phyloP scores from a whole-genome alignment of 2,113 vertebrate species.

The Neopipo cinnamomea region DNA sequence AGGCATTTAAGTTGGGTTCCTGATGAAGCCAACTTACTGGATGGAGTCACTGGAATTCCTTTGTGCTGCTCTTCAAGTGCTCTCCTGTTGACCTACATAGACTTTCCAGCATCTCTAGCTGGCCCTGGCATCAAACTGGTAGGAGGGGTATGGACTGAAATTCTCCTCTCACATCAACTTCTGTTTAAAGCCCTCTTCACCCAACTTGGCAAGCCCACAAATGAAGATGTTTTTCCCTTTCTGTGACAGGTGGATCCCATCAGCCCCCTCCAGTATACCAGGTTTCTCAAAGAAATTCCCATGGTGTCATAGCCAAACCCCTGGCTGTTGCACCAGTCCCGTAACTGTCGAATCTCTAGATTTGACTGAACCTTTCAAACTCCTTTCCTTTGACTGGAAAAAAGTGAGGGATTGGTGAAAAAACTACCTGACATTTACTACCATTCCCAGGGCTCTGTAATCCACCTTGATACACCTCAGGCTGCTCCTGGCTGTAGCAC shows the following conservation, averaged over 20 bases:
- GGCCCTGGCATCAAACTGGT: neutral
- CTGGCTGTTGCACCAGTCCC: neutral
- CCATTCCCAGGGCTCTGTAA: neutral
- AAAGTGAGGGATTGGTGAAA: neutral
- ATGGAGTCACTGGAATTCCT: no score
- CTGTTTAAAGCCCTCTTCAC: neutral
- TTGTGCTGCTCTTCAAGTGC: neutral
- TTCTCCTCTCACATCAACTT: neutral
- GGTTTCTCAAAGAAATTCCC: neutral
- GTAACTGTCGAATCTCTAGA: neutral
- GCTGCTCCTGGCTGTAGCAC: neutral
- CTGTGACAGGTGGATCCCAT: neutral
- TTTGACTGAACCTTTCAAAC: neutral
- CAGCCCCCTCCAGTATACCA: neutral
- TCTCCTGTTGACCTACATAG: neutral
- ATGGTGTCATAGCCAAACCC: neutral
- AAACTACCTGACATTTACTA: neutral
- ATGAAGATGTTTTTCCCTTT: neutral
- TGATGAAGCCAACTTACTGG: no score
- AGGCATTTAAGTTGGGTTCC: no score
- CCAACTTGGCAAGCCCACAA: neutral
- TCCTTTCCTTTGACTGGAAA: neutral
- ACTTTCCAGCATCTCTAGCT: neutral
- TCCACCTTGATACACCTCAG: neutral
- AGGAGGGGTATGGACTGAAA: neutral